Conservation (phyloP, 2,113 vertebrate species). For the Alethe diademata region DNA sequence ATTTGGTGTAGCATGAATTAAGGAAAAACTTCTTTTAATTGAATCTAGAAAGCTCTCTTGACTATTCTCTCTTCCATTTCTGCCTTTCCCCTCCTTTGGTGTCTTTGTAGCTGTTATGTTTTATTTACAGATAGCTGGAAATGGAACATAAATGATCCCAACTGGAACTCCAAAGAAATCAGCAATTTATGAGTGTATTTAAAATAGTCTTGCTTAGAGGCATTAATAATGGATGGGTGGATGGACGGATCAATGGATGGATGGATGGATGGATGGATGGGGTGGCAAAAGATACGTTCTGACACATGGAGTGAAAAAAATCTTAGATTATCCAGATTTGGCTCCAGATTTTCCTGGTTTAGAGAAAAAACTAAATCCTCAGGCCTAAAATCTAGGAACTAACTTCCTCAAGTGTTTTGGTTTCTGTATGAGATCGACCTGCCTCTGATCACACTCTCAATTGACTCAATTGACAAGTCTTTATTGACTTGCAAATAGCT, state of each 20-base stretch:
- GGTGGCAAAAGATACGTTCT: background rate
- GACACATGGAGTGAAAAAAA: background rate
- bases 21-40: background rate
- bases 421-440: background rate
- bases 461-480: background rate
- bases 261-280: background rate
- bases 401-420: background rate
- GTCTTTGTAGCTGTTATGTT: background rate
- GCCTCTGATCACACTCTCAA: background rate
- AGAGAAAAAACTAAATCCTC: background rate
- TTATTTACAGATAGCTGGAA: constrained; percentile 27
- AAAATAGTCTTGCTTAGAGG: background rate
- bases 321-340: background rate
- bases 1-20: background rate
- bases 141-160: background rate
- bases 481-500: background rate
- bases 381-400: background rate
- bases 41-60: background rate
- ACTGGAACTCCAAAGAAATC: background rate
- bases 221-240: background rate
- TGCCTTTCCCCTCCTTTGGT: background rate
- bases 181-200: background rate
- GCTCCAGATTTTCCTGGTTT: background rate
- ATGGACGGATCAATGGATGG: background rate
- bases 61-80: background rate